These are phyloP conservation scores for Drosophila gaucha DNA, from an alignment of 2,888 invertebrate species.

Conservation along the genomic window DNA sequence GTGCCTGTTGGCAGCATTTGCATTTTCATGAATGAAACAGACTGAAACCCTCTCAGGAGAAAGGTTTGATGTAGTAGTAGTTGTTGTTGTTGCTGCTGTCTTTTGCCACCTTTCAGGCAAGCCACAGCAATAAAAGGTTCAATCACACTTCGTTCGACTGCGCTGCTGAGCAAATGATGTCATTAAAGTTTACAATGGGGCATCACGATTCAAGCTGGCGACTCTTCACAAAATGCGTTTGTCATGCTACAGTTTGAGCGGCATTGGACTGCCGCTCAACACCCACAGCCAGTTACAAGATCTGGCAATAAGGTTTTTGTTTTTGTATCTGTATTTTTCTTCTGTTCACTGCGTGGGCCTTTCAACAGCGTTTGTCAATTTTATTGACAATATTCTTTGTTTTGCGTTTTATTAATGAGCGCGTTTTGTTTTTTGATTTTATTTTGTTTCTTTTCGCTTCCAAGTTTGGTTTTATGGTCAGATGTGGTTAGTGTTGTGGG, in stretches of 20 bases:
- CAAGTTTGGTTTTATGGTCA: slow-evolving; percentile 54
- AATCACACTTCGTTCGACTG: slow-evolving; percentile 63
- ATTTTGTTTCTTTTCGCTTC: slow-evolving; percentile 22
- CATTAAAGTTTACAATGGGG: slow-evolving; percentile 62
- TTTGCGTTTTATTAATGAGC: slow-evolving; percentile 72
- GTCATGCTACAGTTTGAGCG: slow-evolving; percentile 70
- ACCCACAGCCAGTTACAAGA: slow-evolving; percentile 47
- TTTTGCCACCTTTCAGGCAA: slow-evolving; percentile 42
- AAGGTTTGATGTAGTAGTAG: slow-evolving; percentile 41
- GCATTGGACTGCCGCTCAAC: slow-evolving; percentile 28
- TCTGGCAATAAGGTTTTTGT: slow-evolving; percentile 20
- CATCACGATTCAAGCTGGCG: slow-evolving; percentile 50
- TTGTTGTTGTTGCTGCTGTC: slow-evolving; percentile 21
- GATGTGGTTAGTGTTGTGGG: slow-evolving; percentile 34
- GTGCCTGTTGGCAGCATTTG: slow-evolving; percentile 62
- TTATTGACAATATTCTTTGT: slow-evolving; percentile 73
- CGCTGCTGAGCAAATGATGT: slow-evolving; percentile 64
- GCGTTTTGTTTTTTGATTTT: slow-evolving; percentile 59
- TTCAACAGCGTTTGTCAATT: slow-evolving; percentile 34
- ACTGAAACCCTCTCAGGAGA: slow-evolving; percentile 41
- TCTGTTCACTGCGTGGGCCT: slow-evolving; percentile 55
- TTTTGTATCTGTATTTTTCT: neutral
- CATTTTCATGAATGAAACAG: slow-evolving; percentile 75
- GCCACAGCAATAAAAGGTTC: slow-evolving; percentile 67
- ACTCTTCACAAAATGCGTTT: slow-evolving; percentile 59